Base-by-base conservation (phyloP, 2,113 vertebrate species). In the Atlantisia rogersi region DNA sequence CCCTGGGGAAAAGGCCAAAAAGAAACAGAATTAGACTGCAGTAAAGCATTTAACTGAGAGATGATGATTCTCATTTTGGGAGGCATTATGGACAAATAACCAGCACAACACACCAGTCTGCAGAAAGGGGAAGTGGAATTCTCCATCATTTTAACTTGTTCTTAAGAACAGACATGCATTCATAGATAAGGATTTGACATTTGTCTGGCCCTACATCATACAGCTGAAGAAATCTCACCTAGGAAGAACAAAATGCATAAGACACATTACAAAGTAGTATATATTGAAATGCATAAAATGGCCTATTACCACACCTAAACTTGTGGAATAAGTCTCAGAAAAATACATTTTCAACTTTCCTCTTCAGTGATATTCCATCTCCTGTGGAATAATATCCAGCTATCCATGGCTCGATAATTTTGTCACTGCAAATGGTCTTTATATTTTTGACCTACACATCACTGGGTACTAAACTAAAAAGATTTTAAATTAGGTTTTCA, bases 401-500 rank as follows among this genome's bases (percentile, higher is more conserved):
- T 82, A 52, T 35, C 60, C 14, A 31, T 11, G 44, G 20, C 14
- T 68, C 15, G 56, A 85, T 91, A 86, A 63, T 75, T 84, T 78
- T 86, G 58, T 63, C 50, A 62, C 15, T 48, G n/a, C 7, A 73
- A 87, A 87, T 26, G 15, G 25, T 81, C 67, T 86, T 91, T 84
- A 65, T 86, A 65, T 86, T 86, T 90, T 46, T 88, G 48, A 95
- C 44, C 37, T 56, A 46, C 12, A 28, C 10, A 44, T 71, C 63
- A 48, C 25, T 28, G 40, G 10, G 9, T 52, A 39, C 42, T 40
- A n/a, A 62, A 78, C 63, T 26, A 53, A 92, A 89, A 81, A 84
- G n/a, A 65, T 88, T 94, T 91, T 74, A 86, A 75, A 96, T 74
- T 53, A 40, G 56, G 13, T 21, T 67, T 82, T 96, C 68, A 86